Evolutionary conservation across 2,888 invertebrate species (phyloP).

Genomic region (Crepidodera aurea): DNA sequence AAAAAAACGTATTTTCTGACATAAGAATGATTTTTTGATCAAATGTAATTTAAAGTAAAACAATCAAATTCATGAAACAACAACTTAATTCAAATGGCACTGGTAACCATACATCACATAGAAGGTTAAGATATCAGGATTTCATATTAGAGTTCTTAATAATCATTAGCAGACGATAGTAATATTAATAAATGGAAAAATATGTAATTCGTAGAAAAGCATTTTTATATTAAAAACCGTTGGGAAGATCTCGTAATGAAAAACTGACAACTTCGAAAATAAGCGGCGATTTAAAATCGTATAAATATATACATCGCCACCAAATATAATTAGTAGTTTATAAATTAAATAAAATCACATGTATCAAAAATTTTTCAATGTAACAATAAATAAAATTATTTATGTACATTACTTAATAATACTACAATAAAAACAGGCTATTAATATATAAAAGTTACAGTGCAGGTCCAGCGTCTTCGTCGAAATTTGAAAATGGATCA

Average conservation of each 20-base stretch:
- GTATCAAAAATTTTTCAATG: conserved; percentile 43
- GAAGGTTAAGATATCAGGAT: not conserved
- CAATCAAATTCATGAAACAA: not conserved
- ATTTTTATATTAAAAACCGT: too few relatives aligned
- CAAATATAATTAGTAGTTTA: conserved; percentile 19
- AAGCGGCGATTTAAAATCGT: conserved; percentile 17
- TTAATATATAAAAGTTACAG: conserved; percentile 43
- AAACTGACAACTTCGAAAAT: conserved; percentile 9
- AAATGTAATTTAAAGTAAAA: conserved; percentile 2
- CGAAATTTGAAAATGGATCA: conserved; percentile 63
- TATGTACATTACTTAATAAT: conserved; percentile 40
- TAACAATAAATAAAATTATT: conserved; percentile 48
- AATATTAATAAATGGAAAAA: too few relatives aligned
- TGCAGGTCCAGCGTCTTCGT: conserved; percentile 64
- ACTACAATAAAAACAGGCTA: conserved; percentile 26
- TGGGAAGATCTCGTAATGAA: conserved; percentile 4
- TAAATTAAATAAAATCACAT: conserved; percentile 49
- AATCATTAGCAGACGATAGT: too few relatives aligned
- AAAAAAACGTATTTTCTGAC: conserved; percentile 1
- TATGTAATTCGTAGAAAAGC: too few relatives aligned
- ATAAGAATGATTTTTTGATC: not conserved
- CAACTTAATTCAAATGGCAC: conserved; percentile 1
- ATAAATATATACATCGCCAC: conserved; percentile 25
- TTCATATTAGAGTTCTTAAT: not conserved
- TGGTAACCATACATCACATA: conserved; percentile 10